Evolutionary conservation across 2,113 vertebrate species (phyloP).

Genomic region (Sardina pilchardus): DNA sequence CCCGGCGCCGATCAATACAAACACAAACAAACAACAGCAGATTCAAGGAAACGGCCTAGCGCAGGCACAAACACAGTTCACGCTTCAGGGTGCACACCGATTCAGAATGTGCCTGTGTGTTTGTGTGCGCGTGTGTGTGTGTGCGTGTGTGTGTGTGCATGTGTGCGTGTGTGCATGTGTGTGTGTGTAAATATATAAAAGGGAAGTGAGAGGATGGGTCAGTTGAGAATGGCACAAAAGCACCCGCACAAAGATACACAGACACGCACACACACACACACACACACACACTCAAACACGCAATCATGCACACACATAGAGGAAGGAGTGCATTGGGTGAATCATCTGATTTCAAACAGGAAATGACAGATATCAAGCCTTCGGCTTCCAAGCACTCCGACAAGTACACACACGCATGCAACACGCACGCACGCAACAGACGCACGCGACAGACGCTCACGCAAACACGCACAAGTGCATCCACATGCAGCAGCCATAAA

Average conservation of each 20-base stretch:
- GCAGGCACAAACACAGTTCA: constrained; percentile 10
- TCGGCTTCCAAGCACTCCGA: not conserved
- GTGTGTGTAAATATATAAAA: too few relatives aligned
- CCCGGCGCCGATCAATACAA: not conserved
- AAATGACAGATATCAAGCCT: constrained; percentile 8
- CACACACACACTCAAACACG: not conserved
- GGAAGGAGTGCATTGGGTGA: not conserved
- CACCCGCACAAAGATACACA: not conserved
- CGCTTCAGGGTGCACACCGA: not conserved
- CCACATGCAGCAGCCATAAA: not conserved
- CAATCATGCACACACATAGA: not conserved
- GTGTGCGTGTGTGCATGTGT: too few relatives aligned
- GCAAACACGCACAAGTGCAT: not conserved
- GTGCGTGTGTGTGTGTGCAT: too few relatives aligned
- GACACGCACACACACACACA: not conserved
- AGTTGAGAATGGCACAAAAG: not conserved
- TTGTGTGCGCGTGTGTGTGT: too few relatives aligned
- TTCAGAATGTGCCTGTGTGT: too few relatives aligned
- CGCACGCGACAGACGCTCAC: not conserved
- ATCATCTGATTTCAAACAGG: constrained; percentile 14
- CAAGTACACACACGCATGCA: not conserved
- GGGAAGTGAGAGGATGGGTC: too few relatives aligned
- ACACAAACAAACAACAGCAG: not conserved
- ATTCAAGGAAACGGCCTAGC: not conserved
- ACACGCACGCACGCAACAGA: not conserved